Percentiles rank a stretch among this genome's conserved stretches.
These are phyloP conservation scores for Turdus rufiventris DNA, from an alignment of 2,113 vertebrate genomes.

Conservation along the genomic window DNA sequence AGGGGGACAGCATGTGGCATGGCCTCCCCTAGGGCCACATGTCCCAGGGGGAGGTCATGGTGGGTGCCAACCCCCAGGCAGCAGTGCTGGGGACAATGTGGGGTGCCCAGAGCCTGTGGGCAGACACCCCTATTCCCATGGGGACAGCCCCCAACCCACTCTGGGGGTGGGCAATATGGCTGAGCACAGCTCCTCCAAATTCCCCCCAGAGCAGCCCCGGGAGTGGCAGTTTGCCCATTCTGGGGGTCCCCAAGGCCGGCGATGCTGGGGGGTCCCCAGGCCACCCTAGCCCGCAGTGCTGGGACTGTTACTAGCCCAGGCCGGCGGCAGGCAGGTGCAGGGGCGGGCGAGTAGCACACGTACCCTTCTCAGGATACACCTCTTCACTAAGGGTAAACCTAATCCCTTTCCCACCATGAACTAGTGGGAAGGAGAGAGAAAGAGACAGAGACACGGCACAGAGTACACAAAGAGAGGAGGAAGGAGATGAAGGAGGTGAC, in stretches of 20 bases:
- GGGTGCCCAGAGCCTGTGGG: not conserved
- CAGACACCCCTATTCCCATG: not conserved
- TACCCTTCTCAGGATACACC: conserved; percentile 99
- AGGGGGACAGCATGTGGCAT: accelerated
- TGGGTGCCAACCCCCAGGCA: not conserved
- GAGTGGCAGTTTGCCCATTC: not conserved
- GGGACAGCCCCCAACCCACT: not conserved
- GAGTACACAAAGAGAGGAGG: conserved; percentile 17
- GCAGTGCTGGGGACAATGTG: not conserved
- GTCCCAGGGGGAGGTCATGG: not conserved
- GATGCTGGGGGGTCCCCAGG: not conserved
- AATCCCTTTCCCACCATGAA: conserved; percentile 97
- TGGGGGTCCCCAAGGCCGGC: not conserved
- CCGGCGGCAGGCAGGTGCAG: conserved; percentile 33
- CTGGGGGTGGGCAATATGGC: not conserved
- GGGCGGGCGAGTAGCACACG: conserved; percentile 70
- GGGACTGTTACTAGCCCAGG: conserved; percentile 71
- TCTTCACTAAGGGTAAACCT: conserved; percentile 99
- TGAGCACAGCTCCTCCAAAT: not conserved
- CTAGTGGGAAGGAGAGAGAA: conserved; percentile 78
- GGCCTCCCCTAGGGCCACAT: not conserved
- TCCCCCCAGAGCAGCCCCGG: not conserved
- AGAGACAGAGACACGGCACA: conserved; percentile 43
- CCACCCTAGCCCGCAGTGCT: not conserved
- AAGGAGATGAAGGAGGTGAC: not conserved